Evolutionary conservation across 2,797 vertebrate species (phyloP), one percentile per base, ranked within the genome.

Genomic region (Paratrypauchen microcephalus): DNA sequence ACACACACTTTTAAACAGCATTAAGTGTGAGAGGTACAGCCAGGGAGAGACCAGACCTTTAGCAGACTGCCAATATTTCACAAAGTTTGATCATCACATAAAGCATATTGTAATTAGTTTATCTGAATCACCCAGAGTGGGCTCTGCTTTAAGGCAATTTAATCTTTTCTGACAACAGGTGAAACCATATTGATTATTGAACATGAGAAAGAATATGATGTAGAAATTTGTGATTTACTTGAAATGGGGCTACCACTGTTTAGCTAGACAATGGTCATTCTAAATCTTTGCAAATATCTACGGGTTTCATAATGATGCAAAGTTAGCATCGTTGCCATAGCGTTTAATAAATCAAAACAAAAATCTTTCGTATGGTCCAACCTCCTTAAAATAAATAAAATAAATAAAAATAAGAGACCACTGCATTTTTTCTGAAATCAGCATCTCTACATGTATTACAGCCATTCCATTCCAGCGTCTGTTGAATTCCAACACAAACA

Each of bases 61-160:
- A 66, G 57, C 71, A 72, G 24, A 70, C 55, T 61, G 71, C 78
- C 69, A 70, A 82, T 85, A 85, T 69, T 55, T 77, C 73, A 77
- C 70, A 72, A 75, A 83, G 50, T 47, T 65, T 85, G 63, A 84
- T 82, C 82, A 86, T 86, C 69, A 84, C 81, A 82, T 78, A 64
- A 65, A 81, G 30, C 75, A 79, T 65, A 76, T 84, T 83, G 78
- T 86, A 82, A 84, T 77, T 67, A 82, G 83, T 65, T 71, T 73
- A 9, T 78, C 18, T 66, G 60, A 66, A 77, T 24, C 23, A 12
- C 58, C 66, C 68, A 60, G 62, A 47, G 32, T 68, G 61, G 65
- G 65, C 71, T 73, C 83, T 80, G 68, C 64, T 77, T 78, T 47
- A 64, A 79, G 74, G 52, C 67, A 72, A 74, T 73, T 78, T 68